phyloP scores from a whole-genome alignment of 2,113 vertebrate species.

The Mohoua ochrocephala region DNA sequence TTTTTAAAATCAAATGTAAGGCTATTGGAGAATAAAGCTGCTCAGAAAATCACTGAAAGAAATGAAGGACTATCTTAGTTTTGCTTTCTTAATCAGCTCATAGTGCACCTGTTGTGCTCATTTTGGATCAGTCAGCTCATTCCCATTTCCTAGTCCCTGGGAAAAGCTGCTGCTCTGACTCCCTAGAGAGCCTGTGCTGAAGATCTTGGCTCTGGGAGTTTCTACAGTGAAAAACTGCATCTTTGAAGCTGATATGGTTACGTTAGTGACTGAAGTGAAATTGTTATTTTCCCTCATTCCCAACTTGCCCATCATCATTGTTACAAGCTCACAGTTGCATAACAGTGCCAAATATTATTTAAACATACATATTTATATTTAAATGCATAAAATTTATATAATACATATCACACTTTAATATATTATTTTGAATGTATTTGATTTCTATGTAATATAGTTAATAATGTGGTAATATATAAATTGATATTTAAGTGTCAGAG shows the following conservation, averaged over 20 bases:
- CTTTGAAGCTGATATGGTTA: background rate
- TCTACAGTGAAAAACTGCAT: background rate
- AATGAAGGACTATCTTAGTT: background rate
- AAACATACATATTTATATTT: background rate
- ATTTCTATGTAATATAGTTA: background rate
- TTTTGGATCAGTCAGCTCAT: background rate
- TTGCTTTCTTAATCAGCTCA: background rate
- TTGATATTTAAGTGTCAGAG: background rate
- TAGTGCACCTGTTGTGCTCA: rapidly evolving
- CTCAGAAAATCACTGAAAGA: background rate
- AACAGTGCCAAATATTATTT: background rate
- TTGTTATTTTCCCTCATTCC: background rate
- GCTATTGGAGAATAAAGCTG: background rate
- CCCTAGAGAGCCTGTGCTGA: background rate
- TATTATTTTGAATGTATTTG: background rate
- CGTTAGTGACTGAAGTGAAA: background rate
- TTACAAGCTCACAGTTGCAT: background rate
- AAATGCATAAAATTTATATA: background rate
- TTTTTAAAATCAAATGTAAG: background rate
- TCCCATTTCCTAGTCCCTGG: background rate
- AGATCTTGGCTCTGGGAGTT: background rate
- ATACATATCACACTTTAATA: background rate
- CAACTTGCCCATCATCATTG: background rate
- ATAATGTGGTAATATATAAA: background rate
- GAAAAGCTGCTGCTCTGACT: background rate